A percentile compares a stretch with the other conserved stretches of the same genome.
Evolutionary conservation across 2,113 vertebrate species (phyloP).

Genomic region (Nipponia nippon): DNA sequence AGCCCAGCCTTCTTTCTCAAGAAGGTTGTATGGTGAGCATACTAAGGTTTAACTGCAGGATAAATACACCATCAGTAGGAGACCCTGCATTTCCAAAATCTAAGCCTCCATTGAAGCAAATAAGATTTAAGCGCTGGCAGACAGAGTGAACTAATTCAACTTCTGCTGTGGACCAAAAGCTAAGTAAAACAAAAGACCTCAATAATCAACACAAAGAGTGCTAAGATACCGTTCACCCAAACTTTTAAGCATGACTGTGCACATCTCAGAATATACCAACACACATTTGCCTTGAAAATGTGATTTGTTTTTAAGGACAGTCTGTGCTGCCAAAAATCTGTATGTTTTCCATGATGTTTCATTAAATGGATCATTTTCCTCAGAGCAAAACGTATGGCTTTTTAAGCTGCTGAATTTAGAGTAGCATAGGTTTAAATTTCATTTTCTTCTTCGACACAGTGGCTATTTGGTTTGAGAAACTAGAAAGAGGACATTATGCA

Average conservation of each 20-base stretch:
- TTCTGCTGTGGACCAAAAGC: neutral
- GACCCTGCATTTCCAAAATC: neutral
- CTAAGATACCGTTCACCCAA: neutral
- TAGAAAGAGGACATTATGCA: neutral
- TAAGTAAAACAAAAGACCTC: neutral
- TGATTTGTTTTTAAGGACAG: neutral
- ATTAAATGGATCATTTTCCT: neutral
- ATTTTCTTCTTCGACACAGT: neutral
- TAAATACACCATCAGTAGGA: neutral
- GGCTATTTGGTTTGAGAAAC: neutral
- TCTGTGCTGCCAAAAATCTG: constrained; percentile 1
- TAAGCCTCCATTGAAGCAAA: neutral
- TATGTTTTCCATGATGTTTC: neutral
- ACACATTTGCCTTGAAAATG: neutral
- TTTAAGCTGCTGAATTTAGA: neutral
- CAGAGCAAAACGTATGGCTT: neutral
- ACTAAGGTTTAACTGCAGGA: neutral
- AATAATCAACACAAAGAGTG: neutral
- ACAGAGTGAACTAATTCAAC: neutral
- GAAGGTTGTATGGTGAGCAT: neutral
- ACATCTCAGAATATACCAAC: neutral
- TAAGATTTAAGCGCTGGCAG: neutral
- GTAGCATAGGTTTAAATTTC: neutral
- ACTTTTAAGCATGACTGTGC: neutral
- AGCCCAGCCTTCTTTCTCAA: neutral